These are phyloP conservation scores for Tenebrosternarchus preto DNA, from an alignment of 2,113 vertebrate genomes.

Conservation along the genomic window DNA sequence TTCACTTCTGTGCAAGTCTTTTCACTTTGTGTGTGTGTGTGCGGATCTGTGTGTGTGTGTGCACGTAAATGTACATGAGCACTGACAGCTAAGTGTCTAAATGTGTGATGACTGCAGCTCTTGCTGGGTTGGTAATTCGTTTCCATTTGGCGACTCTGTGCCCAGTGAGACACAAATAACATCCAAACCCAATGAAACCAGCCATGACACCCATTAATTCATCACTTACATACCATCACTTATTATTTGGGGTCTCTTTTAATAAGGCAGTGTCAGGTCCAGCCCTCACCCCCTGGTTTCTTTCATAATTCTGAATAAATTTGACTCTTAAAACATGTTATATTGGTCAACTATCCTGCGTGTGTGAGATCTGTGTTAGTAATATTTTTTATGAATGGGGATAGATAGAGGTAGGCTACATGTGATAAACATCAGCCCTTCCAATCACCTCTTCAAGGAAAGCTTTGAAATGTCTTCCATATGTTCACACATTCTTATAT, in stretches of 20 bases:
- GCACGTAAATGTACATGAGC: not conserved
- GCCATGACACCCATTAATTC: constrained; percentile 86
- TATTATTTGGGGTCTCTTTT: constrained; percentile 62
- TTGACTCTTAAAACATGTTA: not conserved
- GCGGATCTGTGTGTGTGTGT: not conserved
- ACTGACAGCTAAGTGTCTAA: constrained; percentile 7
- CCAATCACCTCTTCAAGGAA: too few species aligned
- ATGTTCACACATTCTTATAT: too few species aligned
- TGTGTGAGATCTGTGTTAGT: not conserved
- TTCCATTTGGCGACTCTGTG: constrained; percentile 61
- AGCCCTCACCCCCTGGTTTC: not conserved
- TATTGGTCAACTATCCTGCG: too few species aligned
- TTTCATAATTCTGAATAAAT: not conserved
- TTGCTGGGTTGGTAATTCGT: constrained; percentile 59
- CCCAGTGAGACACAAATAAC: constrained; percentile 81
- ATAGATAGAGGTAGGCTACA: not conserved
- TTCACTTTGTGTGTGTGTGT: too few species aligned
- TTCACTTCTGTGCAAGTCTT: not conserved
- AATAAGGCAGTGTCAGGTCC: constrained; percentile 31
- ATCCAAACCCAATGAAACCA: constrained; percentile 89
- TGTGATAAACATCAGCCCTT: too few species aligned
- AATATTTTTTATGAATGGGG: not conserved
- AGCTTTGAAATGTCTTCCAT: too few species aligned
- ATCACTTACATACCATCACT: constrained; percentile 76
- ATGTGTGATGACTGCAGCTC: constrained; percentile 32